Evolutionary conservation across 2,797 vertebrate species (phyloP), one percentile per base, ranked within the genome.

Genomic region (Anguilla megastoma): DNA sequence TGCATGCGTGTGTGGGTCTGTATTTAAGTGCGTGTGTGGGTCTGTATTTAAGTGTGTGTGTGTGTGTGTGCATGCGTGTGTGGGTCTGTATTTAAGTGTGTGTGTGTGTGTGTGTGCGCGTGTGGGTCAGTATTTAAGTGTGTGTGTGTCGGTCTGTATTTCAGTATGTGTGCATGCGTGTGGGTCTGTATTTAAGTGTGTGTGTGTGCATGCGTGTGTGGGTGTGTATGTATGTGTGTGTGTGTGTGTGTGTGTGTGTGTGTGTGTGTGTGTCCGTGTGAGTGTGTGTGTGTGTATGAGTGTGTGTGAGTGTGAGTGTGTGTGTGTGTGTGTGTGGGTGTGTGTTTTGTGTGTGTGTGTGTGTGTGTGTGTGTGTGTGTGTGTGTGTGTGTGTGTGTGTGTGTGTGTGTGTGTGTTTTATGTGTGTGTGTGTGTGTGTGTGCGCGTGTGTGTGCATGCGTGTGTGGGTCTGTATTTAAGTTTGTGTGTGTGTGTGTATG

Each of bases 221-320:
- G n/a, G n/a, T 79, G 27, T 88, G n/a, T n/a, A n/a, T n/a, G n/a
- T n/a, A n/a, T n/a, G n/a, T n/a, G n/a, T n/a, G n/a, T n/a, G n/a
- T n/a, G n/a, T n/a, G n/a, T n/a, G 6, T 9, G 33, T 56, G 41
- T 86, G 56, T 87, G 74, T 58, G 86, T 50, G 56, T 74, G 58
- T 83, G 86, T 86, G 84, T 24, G 60, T 27, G 36, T 88, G 45
- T 87, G 85, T 86, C 74, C 66, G 82, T 88, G 54, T 88, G 63
- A 27, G 54, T 76, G 41, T 86, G 56, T 66, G 16, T 60, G 86
- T 88, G 52, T 76, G 86, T 85, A n/a, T n/a, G n/a, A n/a, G n/a
- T n/a, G n/a, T n/a, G n/a, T n/a, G n/a, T n/a, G n/a, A n/a, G n/a
- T n/a, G n/a, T n/a, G n/a, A n/a, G n/a, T n/a, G n/a, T n/a, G n/a